These are phyloP conservation scores for Elgaria multicarinata DNA, from an alignment of 2,113 vertebrate genomes.

Conservation along the genomic window DNA sequence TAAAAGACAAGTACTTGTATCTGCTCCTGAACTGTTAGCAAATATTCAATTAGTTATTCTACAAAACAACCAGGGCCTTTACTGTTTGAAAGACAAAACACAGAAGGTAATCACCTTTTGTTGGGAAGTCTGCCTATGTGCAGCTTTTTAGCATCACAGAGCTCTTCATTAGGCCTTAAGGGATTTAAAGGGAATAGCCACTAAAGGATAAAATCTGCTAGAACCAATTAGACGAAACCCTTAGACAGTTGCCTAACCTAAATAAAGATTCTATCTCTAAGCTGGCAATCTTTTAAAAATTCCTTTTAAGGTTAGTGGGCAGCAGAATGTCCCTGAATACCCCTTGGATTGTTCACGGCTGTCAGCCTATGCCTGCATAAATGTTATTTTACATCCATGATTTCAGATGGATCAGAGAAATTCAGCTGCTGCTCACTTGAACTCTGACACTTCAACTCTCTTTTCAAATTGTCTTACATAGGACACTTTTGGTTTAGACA, in stretches of 20 bases:
- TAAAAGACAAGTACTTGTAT: not conserved
- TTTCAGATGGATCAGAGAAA: not conserved
- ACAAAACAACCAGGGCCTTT: not conserved
- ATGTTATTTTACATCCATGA: not conserved
- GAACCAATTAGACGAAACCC: constrained; percentile 21
- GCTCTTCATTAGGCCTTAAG: not conserved
- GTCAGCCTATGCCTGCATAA: not conserved
- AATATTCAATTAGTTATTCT: not conserved
- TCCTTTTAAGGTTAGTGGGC: constrained; percentile 25
- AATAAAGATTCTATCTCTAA: constrained; percentile 11
- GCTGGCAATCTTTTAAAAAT: constrained; percentile 10
- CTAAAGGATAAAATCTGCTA: constrained; percentile 6
- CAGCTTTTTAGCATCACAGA: not conserved
- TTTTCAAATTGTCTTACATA: not conserved
- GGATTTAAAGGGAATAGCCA: not conserved
- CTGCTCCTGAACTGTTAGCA: not conserved
- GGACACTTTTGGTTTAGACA: not conserved
- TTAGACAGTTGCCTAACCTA: constrained; percentile 28
- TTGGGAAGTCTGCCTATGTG: not conserved
- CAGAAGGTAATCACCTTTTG: not conserved
- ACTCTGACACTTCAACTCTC: not conserved
- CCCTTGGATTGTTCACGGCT: not conserved
- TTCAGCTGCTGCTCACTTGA: not conserved
- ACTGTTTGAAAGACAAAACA: not conserved
- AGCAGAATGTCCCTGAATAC: constrained; percentile 7